These are phyloP conservation scores for Turritopsis dohrnii DNA, from an alignment of 30 jellyfish, hydroid and myxozoan species.

Conservation along the genomic window DNA sequence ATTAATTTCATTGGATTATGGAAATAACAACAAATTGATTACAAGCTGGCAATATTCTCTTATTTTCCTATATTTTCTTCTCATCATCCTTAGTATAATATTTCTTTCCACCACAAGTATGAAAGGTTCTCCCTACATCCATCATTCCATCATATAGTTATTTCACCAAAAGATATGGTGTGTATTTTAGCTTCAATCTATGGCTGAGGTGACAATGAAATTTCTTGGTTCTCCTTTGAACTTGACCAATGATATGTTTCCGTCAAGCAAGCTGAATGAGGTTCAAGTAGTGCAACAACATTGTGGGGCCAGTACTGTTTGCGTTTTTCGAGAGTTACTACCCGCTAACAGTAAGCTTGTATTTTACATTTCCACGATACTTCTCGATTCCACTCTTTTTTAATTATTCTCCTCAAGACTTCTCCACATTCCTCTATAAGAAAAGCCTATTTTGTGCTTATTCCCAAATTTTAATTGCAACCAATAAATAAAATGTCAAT, in stretches of 20 bases:
- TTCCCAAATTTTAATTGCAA: too few species aligned
- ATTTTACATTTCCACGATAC: too few species aligned
- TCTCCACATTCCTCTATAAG: too few species aligned
- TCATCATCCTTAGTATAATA: too few species aligned
- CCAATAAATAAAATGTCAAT: too few species aligned
- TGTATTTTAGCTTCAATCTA: constrained; percentile 68
- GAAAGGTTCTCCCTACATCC: background rate
- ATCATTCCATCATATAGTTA: background rate
- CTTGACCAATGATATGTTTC: constrained; percentile 53
- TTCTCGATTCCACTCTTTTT: background rate
- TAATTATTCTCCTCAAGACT: background rate
- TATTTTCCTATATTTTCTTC: too few species aligned
- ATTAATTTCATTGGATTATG: too few species aligned
- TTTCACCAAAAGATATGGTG: too few species aligned
- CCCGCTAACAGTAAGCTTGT: constrained; percentile 71
- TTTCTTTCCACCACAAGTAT: too few species aligned
- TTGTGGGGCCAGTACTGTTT: constrained; percentile 93
- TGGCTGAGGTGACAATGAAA: constrained; percentile 92
- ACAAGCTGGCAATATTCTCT: too few species aligned
- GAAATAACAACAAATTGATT: too few species aligned
- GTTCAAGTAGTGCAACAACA: constrained; percentile 84
- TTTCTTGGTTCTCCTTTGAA: constrained; percentile 66
- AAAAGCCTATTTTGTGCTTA: too few species aligned
- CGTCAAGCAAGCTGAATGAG: constrained; percentile 53
- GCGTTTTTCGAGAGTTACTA: constrained; percentile 74